Evolutionary conservation across 2,113 vertebrate species (phyloP), one percentile per base, ranked within the genome.

Genomic region (Dicentrarchus labrax): DNA sequence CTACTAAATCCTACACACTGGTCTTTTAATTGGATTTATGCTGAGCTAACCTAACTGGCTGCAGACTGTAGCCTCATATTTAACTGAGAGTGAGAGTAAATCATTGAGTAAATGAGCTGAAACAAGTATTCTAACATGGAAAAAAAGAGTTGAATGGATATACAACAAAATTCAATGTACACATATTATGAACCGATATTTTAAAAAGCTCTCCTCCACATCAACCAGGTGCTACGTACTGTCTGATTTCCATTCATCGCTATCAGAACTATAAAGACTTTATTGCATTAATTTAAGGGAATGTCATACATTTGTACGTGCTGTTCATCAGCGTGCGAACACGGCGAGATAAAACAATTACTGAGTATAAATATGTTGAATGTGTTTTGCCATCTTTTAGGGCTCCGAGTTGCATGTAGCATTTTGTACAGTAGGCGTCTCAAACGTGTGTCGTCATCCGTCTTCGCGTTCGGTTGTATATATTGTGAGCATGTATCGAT

Each of bases 321-420:
- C 68, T 79, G 60, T 82, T 78, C 45, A 39, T 75, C 56, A 65
- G 12, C 72, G 21, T 69, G 61, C 61, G 66, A 36, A 66, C 65
- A 41, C 41, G 38, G 24, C 13, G 41, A 78, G 24, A 70, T 75
- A 5, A 41, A 4, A 41, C 54, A 39, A 70, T 36, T 19, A 76
- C 21, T 24, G 61, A 21, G 16, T 59, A 78, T 43, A 7, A 67
- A 57, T 77, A 41, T 65, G 53, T 53, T 89, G 87, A 93, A 91
- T 92, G 78, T 89, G 62, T 75, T 85, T 88, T 68, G 4, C 38
- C 72, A 76, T 84, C 53, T 74, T 83, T 64, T 77, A 22, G 53
- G 87, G 83, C 75, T 82, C 65, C 51, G 43, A 78, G 43, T 68
- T 89, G 88, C 91, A 83, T 87, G 90, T 88, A 79, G 80, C 89